These are phyloP conservation scores for Telenomus remus DNA, from an alignment of 1,140 invertebrate genomes.

Conservation along the genomic window DNA sequence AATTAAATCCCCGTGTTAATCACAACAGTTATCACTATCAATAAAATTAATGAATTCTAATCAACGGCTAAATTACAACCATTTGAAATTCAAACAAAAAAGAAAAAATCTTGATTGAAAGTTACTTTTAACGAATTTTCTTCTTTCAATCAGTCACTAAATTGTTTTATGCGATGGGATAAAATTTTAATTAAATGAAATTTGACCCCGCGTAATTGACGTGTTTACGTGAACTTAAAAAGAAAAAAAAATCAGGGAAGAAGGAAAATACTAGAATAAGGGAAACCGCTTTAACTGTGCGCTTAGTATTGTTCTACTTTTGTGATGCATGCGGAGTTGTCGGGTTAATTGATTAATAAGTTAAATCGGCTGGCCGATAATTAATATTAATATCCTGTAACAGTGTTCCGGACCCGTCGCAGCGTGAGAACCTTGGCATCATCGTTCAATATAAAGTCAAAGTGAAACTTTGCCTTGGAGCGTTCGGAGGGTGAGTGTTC, in stretches of 20 bases:
- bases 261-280: too few species aligned
- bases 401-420: conserved; percentile 90
- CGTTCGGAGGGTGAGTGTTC: conserved; percentile 90
- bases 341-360: conserved; percentile 57
- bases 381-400: conserved; percentile 64
- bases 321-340: conserved; percentile 53
- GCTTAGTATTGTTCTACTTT: conserved; percentile 47
- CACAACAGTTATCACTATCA: too few species aligned
- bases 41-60: too few species aligned
- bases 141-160: too few species aligned
- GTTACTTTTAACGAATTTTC: too few species aligned
- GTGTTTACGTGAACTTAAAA: conserved; percentile 1
- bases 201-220: too few species aligned
- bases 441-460: conserved; percentile 99
- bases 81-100: too few species aligned
- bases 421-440: conserved; percentile 97
- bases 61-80: too few species aligned
- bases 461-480: conserved; percentile 96
- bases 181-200: too few species aligned
- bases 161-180: too few species aligned
- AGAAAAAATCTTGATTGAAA: too few species aligned
- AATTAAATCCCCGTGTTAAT: conserved; percentile 5
- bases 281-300: conserved; percentile 31
- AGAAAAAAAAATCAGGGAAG: too few species aligned
- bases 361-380: conserved; percentile 42